phyloP scores from a whole-genome alignment of 2,113 vertebrate species.

The Willisornis vidua region DNA sequence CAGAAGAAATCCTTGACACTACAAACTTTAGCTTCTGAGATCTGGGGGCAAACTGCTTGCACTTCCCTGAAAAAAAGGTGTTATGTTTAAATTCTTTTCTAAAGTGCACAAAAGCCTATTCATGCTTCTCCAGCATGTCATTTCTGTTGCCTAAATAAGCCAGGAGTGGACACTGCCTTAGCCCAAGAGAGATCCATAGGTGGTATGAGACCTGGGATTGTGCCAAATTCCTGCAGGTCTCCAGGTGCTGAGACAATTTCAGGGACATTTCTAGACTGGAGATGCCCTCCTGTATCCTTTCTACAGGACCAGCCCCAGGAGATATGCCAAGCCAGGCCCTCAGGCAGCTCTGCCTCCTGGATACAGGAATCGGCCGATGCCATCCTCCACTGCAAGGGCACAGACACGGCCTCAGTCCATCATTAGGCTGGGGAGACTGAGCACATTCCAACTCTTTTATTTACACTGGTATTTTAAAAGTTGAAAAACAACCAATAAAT shows the following conservation, averaged over 20 bases:
- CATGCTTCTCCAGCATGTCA: background rate
- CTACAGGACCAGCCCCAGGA: background rate
- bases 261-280: background rate
- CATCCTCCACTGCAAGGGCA: background rate
- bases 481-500: background rate
- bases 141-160: background rate
- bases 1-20: conserved; percentile 4
- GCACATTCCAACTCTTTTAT: background rate
- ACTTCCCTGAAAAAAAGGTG: background rate
- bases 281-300: background rate
- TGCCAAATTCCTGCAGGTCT: conserved; percentile 14
- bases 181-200: background rate
- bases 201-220: background rate
- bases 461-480: background rate
- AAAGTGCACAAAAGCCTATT: background rate
- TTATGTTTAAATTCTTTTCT: background rate
- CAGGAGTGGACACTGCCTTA: background rate
- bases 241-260: background rate
- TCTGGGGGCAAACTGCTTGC: background rate
- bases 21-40: conserved; percentile 1
- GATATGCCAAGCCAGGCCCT: background rate
- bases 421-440: background rate
- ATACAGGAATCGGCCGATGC: background rate
- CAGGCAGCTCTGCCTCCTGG: background rate
- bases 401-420: fast-evolving